These are phyloP conservation scores for Umimayanthus kanabou DNA, from an alignment of 92 coral and sea anemone genomes.

Conservation along the genomic window DNA sequence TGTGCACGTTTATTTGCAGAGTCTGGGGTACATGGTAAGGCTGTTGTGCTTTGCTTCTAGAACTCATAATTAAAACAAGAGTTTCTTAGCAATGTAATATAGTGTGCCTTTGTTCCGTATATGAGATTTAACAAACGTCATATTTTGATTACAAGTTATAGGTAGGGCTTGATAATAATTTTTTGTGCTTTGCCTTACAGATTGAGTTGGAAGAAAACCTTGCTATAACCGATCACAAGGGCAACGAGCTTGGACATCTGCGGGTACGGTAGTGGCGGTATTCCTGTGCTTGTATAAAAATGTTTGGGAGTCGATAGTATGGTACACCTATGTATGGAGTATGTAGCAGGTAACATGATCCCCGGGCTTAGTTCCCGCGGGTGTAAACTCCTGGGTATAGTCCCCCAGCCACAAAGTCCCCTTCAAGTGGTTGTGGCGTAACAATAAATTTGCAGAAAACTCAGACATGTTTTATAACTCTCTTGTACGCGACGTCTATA, in stretches of 20 bases:
- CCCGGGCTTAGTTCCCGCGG: neutral
- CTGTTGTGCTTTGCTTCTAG: neutral
- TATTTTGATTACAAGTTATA: too few relatives aligned
- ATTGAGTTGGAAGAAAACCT: constrained; percentile 90
- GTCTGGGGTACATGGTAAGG: constrained; percentile 82
- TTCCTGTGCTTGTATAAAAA: neutral
- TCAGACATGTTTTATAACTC: too few relatives aligned
- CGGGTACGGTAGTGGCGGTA: constrained; percentile 52
- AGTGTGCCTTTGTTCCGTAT: too few relatives aligned
- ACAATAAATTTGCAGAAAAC: too few relatives aligned
- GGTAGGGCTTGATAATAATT: neutral
- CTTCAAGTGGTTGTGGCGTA: too few relatives aligned
- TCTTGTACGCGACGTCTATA: too few relatives aligned
- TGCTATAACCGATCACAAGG: constrained; percentile 85
- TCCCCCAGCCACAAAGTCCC: too few relatives aligned
- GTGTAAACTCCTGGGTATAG: neutral
- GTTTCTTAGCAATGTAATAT: neutral
- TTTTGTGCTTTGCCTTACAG: constrained; percentile 41
- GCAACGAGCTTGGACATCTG: constrained; percentile 75
- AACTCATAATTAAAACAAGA: neutral
- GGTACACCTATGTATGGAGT: neutral
- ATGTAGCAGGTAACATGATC: neutral
- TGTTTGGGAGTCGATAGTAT: neutral
- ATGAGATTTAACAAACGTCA: too few relatives aligned
- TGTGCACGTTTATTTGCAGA: constrained; percentile 79